phyloP scores from a whole-genome alignment of 2,797 vertebrate genomes.

The Ctenopoma multispine region DNA sequence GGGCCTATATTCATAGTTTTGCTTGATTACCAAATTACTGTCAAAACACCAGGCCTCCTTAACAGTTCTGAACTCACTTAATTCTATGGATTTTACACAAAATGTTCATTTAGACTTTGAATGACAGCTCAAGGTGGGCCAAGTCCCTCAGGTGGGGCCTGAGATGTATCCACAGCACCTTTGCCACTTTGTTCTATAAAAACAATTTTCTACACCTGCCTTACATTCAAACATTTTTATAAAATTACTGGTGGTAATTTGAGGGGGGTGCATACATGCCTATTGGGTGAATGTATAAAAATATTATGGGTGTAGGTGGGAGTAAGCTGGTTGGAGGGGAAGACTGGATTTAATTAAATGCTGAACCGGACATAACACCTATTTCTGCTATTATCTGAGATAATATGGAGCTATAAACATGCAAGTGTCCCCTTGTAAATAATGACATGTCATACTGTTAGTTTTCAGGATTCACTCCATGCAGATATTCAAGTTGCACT shows the following conservation, averaged over 20 bases:
- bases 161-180: conserved; percentile 53
- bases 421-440: too few relatives aligned
- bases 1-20: conserved; percentile 61
- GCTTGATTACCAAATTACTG: conserved; percentile 75
- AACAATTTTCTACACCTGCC: conserved; percentile 47
- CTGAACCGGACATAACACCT: neutral
- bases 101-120: conserved; percentile 64
- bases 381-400: too few relatives aligned
- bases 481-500: neutral
- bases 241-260: conserved; percentile 25
- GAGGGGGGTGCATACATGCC: neutral
- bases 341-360: conserved; percentile 11
- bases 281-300: conserved; percentile 6
- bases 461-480: too few relatives aligned
- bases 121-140: conserved; percentile 42
- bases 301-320: conserved; percentile 27
- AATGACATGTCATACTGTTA: too few relatives aligned
- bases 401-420: too few relatives aligned
- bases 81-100: conserved; percentile 53
- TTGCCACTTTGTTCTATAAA: conserved; percentile 21
- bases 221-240: conserved; percentile 34
- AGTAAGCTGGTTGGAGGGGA: neutral
- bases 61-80: conserved; percentile 53
- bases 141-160: conserved; percentile 50
- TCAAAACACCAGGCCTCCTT: conserved; percentile 68